phyloP scores from a whole-genome alignment of 1,140 invertebrate species.

The Drosophila pseudoobscura region DNA sequence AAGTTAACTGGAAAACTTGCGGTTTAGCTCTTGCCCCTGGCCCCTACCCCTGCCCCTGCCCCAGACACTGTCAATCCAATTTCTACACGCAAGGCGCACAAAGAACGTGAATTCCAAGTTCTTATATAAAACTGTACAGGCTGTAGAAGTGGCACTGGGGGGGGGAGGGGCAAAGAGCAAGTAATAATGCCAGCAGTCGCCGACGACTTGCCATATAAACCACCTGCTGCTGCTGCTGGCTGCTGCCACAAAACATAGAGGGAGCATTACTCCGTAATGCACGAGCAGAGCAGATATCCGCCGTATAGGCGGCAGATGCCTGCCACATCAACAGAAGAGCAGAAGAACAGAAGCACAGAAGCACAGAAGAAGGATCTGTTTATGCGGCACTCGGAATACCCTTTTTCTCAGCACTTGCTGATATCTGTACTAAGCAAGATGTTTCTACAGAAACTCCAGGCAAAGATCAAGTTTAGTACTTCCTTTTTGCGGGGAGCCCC shows the following conservation, averaged over 20 bases:
- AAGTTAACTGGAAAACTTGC: slow-evolving; percentile 72
- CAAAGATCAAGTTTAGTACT: too few species aligned
- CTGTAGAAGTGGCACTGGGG: neutral
- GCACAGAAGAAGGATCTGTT: neutral
- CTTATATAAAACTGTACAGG: slow-evolving; percentile 2
- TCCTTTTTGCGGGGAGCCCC: too few species aligned
- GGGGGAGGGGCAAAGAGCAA: slow-evolving; percentile 28
- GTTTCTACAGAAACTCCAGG: too few species aligned
- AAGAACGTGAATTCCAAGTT: slow-evolving; percentile 8
- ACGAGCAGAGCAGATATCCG: neutral
- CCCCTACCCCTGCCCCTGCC: too few species aligned
- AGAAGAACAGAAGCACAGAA: neutral
- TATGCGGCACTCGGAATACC: neutral
- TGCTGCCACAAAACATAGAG: slow-evolving; percentile 14
- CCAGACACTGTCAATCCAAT: slow-evolving; percentile 16
- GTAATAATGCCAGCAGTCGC: slow-evolving; percentile 41
- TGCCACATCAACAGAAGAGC: slow-evolving; percentile 30
- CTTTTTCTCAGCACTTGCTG: neutral
- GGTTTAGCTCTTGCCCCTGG: neutral
- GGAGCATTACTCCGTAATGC: slow-evolving; percentile 43
- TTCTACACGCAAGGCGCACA: slow-evolving; percentile 35
- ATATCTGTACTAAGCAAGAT: neutral
- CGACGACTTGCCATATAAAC: slow-evolving; percentile 51
- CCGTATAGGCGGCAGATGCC: slow-evolving; percentile 53
- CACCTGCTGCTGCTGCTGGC: slow-evolving; percentile 72